These are phyloP conservation scores for Heliothis peltigera DNA, from an alignment of 2,888 invertebrate genomes.

Conservation along the genomic window DNA sequence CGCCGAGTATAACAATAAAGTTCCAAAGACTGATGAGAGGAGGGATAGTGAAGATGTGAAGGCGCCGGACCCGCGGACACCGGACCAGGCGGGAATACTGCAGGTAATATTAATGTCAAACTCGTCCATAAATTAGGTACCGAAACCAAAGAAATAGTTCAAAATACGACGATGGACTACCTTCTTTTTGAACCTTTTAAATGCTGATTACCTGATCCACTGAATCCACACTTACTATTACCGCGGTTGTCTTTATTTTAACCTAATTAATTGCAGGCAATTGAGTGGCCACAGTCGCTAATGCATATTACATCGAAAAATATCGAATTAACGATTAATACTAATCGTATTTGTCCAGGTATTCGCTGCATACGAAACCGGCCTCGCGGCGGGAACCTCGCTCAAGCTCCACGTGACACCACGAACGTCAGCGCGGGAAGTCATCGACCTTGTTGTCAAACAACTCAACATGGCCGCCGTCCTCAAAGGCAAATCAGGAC, in stretches of 20 bases:
- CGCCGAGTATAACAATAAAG: constrained; percentile 87
- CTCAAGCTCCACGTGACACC: constrained; percentile 98
- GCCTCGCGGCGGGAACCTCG: constrained; percentile 97
- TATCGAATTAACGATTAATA: constrained; percentile 20
- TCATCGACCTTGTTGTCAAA: constrained; percentile 98
- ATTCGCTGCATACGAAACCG: constrained; percentile 98
- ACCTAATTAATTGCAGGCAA: neutral
- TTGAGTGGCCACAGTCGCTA: neutral
- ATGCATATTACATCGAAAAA: constrained; percentile 19
- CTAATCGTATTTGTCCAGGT: constrained; percentile 90
- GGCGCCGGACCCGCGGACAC: constrained; percentile 77
- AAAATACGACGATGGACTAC: too few species aligned
- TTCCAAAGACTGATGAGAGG: constrained; percentile 86
- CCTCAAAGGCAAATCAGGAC: constrained; percentile 95
- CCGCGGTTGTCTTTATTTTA: neutral
- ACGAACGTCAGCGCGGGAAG: constrained; percentile 97
- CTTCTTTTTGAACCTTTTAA: neutral
- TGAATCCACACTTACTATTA: neutral
- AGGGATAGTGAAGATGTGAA: constrained; percentile 73
- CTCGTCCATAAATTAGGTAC: too few species aligned
- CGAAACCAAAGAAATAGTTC: too few species aligned
- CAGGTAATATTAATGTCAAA: constrained; percentile 86
- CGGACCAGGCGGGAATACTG: constrained; percentile 90
- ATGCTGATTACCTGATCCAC: neutral
- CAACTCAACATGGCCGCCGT: constrained; percentile 98